Conservation (phyloP, 2,113 vertebrate species). For the Addax nasomaculatus region DNA sequence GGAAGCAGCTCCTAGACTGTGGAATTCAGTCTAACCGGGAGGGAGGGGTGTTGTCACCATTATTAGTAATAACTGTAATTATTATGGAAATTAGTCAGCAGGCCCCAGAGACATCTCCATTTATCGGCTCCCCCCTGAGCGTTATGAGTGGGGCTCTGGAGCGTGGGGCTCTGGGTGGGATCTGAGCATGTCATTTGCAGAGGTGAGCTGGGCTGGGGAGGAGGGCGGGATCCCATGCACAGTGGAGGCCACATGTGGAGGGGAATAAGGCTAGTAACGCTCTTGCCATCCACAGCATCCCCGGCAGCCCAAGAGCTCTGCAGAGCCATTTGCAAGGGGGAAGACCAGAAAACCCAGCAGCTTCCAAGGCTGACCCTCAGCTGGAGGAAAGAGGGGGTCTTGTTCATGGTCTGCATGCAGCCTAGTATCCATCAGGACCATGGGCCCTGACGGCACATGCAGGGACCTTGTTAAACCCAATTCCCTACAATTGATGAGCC, state of each 20-base stretch:
- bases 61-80: slow-evolving; percentile 68
- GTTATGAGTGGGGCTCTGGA: background rate
- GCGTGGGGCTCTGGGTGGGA: background rate
- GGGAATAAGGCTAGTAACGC: rapidly evolving
- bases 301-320: background rate
- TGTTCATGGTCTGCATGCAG: background rate
- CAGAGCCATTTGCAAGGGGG: background rate
- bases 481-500: slow-evolving; percentile 84
- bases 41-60: slow-evolving; percentile 40
- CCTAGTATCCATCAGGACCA: slow-evolving; percentile 58
- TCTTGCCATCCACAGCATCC: background rate
- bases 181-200: background rate
- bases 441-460: slow-evolving; percentile 77
- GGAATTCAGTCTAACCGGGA: background rate
- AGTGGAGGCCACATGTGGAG: rapidly evolving
- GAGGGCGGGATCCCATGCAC: rapidly evolving
- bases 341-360: background rate
- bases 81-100: slow-evolving; percentile 67
- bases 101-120: slow-evolving; percentile 24
- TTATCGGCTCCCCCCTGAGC: background rate
- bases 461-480: slow-evolving; percentile 84
- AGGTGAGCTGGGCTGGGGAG: background rate
- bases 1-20: background rate
- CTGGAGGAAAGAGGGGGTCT: background rate
- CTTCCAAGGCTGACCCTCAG: background rate